A percentile compares a stretch with the other conserved stretches of the same genome.
phyloP scores from a whole-genome alignment of 2,797 vertebrate species.

The Poecilia velifera region DNA sequence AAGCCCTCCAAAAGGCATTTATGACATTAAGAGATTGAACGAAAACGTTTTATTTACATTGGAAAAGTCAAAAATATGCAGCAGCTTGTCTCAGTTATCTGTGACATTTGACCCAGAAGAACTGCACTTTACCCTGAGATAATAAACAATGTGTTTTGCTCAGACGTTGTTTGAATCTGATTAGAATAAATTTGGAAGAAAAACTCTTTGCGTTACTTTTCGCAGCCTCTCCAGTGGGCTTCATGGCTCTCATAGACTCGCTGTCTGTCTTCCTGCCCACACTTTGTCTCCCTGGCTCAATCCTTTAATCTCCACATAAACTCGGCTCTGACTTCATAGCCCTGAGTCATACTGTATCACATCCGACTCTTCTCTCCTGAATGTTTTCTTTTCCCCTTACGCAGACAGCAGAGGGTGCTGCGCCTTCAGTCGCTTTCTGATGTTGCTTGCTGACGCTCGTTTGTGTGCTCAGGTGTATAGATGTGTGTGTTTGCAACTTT shows the following conservation, averaged over 20 bases:
- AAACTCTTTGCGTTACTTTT: slow-evolving; percentile 29
- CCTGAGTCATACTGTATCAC: slow-evolving; percentile 73
- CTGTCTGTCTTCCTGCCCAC: slow-evolving; percentile 48
- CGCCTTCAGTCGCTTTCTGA: slow-evolving; percentile 28
- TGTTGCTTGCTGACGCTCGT: slow-evolving; percentile 18
- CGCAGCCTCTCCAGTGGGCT: slow-evolving; percentile 36
- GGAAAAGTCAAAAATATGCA: background rate
- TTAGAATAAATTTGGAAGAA: slow-evolving; percentile 39
- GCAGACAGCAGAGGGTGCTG: slow-evolving; percentile 58
- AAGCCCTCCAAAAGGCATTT: background rate
- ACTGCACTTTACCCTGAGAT: slow-evolving; percentile 9
- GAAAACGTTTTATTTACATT: background rate
- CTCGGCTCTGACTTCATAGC: slow-evolving; percentile 63
- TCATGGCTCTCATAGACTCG: slow-evolving; percentile 46
- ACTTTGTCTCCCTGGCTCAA: slow-evolving; percentile 57
- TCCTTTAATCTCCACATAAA: slow-evolving; percentile 74
- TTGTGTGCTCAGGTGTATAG: background rate
- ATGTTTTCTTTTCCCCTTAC: slow-evolving; percentile 24
- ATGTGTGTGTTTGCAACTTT: background rate
- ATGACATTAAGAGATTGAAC: background rate
- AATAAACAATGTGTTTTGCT: slow-evolving; percentile 18
- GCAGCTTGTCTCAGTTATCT: background rate
- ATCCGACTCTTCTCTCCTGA: slow-evolving; percentile 40
- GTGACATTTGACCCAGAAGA: background rate
- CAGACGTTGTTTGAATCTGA: slow-evolving; percentile 22